phyloP scores from a whole-genome alignment of 2,797 vertebrate genomes.

The Siniperca undulata region DNA sequence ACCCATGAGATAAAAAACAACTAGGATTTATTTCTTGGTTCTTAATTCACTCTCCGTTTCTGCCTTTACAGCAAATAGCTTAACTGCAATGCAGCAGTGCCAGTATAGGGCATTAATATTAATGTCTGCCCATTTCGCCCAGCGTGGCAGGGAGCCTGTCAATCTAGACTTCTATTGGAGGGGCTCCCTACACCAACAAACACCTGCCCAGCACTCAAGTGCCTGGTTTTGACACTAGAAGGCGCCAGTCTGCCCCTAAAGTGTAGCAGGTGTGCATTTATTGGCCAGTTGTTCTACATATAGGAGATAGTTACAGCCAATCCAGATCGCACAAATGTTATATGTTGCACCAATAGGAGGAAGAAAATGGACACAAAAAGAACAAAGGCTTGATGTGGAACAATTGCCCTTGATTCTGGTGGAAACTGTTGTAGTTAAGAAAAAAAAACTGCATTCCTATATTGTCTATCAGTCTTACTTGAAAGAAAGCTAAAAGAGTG shows the following conservation, averaged over 20 bases:
- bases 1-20: conserved; percentile 51
- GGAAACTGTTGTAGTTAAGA: conserved; percentile 24
- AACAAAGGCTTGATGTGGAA: conserved; percentile 62
- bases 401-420: conserved; percentile 52
- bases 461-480: conserved; percentile 23
- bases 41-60: conserved; percentile 65
- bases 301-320: conserved; percentile 60
- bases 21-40: conserved; percentile 61
- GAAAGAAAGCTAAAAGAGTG: conserved; percentile 46
- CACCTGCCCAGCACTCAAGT: conserved; percentile 56
- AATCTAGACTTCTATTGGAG: conserved; percentile 72
- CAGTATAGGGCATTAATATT: conserved; percentile 85
- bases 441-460: conserved; percentile 26
- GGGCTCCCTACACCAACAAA: conserved; percentile 52
- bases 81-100: conserved; percentile 86
- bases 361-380: conserved; percentile 46
- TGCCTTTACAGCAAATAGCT: conserved; percentile 79
- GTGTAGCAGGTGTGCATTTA: conserved; percentile 38
- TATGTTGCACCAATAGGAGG: conserved; percentile 53
- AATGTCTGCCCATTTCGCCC: conserved; percentile 81
- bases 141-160: conserved; percentile 80
- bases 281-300: conserved; percentile 52
- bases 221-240: conserved; percentile 51
- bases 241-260: conserved; percentile 49
- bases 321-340: conserved; percentile 48